phyloP scores from a whole-genome alignment of 2,113 vertebrate species.

The Cygnus atratus region DNA sequence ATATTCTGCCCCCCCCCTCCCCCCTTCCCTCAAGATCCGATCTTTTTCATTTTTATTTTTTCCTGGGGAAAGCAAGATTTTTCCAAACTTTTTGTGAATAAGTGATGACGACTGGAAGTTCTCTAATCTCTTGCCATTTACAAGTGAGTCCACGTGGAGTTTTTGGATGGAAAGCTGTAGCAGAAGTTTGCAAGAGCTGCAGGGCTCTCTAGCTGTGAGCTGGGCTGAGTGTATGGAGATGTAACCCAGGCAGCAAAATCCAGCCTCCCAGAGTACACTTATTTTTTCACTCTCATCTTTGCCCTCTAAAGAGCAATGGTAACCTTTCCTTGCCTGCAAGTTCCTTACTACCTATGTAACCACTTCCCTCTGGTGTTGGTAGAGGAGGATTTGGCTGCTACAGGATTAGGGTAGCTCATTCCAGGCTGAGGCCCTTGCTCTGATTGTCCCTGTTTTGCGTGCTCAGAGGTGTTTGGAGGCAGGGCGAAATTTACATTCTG shows the following conservation, averaged over 20 bases:
- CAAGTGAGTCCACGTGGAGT: conserved; percentile 57
- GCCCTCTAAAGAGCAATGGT: not conserved
- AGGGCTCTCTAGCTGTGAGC: not conserved
- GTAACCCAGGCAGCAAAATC: conserved; percentile 58
- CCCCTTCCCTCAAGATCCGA: not conserved
- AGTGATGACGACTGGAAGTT: conserved; percentile 51
- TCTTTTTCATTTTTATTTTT: not conserved
- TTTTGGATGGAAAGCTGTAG: conserved; percentile 58
- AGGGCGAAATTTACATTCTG: not conserved
- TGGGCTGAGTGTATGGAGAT: conserved; percentile 44
- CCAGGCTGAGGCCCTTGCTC: not conserved
- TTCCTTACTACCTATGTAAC: not conserved
- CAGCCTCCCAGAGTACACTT: conserved; percentile 49
- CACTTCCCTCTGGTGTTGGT: not conserved
- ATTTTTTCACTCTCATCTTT: conserved; percentile 33
- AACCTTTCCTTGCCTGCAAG: not conserved
- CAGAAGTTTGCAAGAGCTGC: conserved; percentile 44
- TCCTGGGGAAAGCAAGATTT: not conserved
- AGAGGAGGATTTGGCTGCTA: not conserved
- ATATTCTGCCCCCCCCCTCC: not conserved
- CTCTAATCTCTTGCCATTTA: conserved; percentile 69
- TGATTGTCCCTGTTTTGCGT: not conserved
- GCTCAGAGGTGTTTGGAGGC: not conserved
- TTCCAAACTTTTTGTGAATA: conserved; percentile 28
- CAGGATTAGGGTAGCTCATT: not conserved